Evolutionary conservation across 1,140 invertebrate genomes (phyloP).

Genomic region (Brevipalpus yothersi): DNA sequence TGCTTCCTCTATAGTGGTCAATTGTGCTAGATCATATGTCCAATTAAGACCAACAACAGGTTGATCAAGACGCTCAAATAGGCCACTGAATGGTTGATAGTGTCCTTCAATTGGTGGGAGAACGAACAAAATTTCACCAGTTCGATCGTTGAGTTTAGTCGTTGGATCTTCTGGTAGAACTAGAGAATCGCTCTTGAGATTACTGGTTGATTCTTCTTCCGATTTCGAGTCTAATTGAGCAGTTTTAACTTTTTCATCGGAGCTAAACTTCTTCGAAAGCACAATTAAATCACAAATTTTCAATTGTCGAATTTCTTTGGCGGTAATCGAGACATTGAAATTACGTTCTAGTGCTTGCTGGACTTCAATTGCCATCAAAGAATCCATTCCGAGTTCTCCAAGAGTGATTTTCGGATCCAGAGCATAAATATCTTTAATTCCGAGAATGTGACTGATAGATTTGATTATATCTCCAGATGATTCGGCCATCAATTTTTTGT

Average conservation of each 20-base stretch:
- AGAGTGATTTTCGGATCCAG: slow-evolving; percentile 44
- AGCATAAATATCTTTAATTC: slow-evolving; percentile 50
- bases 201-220: not conserved
- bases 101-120: slow-evolving; percentile 9
- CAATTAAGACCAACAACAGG: slow-evolving; percentile 1
- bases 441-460: slow-evolving; percentile 20
- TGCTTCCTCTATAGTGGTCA: not conserved
- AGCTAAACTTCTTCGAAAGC: not conserved
- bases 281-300: not conserved
- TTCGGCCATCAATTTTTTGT: slow-evolving; percentile 16
- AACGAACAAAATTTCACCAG: not conserved
- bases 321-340: slow-evolving; percentile 4
- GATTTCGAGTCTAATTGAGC: not conserved
- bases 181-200: not conserved
- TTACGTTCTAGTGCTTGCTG: slow-evolving; percentile 25
- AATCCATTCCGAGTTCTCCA: slow-evolving; percentile 83
- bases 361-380: slow-evolving; percentile 87
- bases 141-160: not conserved
- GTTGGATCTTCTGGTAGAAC: not conserved
- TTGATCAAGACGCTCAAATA: slow-evolving; percentile 27
- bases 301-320: slow-evolving; percentile 8
- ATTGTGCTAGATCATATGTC: not conserved
- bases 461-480: slow-evolving; percentile 22
- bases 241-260: not conserved
- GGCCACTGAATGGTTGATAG: slow-evolving; percentile 27